These are phyloP conservation scores for Latrodectus hesperus DNA, from an alignment of 2,888 invertebrate species.

Conservation along the genomic window DNA sequence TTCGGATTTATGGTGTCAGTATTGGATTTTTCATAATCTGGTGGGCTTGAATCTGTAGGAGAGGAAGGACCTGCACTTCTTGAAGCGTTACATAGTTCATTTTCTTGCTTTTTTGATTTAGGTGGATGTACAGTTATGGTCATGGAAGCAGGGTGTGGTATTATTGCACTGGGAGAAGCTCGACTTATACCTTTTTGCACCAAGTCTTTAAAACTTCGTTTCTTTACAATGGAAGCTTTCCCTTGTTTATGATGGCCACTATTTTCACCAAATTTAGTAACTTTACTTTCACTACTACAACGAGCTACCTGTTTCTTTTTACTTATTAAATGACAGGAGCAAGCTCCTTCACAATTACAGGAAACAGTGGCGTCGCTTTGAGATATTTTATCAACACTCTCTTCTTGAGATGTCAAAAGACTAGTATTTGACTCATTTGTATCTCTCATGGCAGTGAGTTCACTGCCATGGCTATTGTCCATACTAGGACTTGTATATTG, in stretches of 20 bases:
- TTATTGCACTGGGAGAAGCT: constrained; percentile 52
- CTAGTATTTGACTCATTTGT: constrained; percentile 32
- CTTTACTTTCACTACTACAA: constrained; percentile 33
- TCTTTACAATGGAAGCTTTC: constrained; percentile 37
- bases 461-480: background rate
- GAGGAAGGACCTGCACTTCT: constrained; percentile 60
- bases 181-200: constrained; percentile 24
- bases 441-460: background rate
- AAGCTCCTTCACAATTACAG: constrained; percentile 68
- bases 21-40: constrained; percentile 14
- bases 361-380: background rate
- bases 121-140: constrained; percentile 48
- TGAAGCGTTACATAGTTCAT: background rate
- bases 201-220: constrained; percentile 54
- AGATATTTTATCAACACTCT: background rate
- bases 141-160: constrained; percentile 61
- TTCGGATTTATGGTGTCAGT: background rate
- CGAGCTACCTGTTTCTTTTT: constrained; percentile 18
- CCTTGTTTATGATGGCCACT: background rate
- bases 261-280: background rate
- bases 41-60: constrained; percentile 13
- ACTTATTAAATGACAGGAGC: constrained; percentile 60
- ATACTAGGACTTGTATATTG: background rate
- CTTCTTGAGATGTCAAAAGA: background rate
- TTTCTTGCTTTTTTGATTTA: constrained; percentile 6